Evolutionary conservation across 2,797 vertebrate genomes (phyloP).

Genomic region (Ataeniobius toweri): DNA sequence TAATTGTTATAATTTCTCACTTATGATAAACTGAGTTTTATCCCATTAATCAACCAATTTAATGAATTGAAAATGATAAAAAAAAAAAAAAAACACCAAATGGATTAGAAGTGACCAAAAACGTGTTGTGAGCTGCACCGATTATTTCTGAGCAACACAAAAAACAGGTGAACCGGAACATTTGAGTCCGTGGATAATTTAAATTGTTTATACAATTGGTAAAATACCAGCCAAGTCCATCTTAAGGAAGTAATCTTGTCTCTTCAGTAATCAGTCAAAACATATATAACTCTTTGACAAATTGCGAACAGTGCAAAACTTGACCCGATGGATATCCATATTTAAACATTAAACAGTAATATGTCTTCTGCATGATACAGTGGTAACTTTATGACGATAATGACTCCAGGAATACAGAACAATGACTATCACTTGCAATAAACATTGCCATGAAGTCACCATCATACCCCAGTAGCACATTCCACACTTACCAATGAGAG

Average conservation of each 20-base stretch:
- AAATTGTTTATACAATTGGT: not conserved
- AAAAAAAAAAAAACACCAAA: not conserved
- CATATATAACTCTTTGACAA: not conserved
- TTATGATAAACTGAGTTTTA: not conserved
- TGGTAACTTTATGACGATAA: not conserved
- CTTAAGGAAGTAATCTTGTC: not conserved
- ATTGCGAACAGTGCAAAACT: not conserved
- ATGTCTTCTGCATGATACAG: not conserved
- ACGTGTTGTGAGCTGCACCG: not conserved
- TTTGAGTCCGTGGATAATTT: not conserved
- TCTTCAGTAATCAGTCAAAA: not conserved
- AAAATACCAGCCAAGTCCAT: not conserved
- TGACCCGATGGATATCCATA: not conserved
- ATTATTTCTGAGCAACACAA: not conserved
- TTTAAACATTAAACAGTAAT: not conserved
- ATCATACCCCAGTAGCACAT: not conserved
- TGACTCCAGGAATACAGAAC: not conserved
- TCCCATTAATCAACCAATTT: not conserved
- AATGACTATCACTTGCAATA: not conserved
- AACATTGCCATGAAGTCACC: not conserved
- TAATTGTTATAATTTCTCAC: not conserved
- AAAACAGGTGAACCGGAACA: not conserved
- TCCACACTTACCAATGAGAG: conserved; percentile 82
- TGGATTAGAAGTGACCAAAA: not conserved
- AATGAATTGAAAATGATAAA: not conserved